These are phyloP conservation scores for Xestia xanthographa DNA, from an alignment of 2,888 invertebrate species.

Conservation along the genomic window DNA sequence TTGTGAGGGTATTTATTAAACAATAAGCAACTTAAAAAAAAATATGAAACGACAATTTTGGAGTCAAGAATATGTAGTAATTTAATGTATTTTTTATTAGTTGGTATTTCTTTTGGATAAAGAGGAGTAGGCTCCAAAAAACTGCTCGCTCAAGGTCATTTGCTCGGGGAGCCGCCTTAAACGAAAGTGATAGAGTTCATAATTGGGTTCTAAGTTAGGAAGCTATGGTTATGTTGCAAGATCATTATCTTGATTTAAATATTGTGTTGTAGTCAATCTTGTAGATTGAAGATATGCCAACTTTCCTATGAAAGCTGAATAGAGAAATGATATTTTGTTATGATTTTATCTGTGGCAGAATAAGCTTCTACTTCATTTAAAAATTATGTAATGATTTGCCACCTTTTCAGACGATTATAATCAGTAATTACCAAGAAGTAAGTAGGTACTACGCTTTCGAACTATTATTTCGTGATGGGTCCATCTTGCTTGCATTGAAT, in stretches of 20 bases:
- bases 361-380: conserved; percentile 14
- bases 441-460: neutral
- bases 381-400: neutral
- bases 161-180: no score
- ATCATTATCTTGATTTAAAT: conserved; percentile 57
- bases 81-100: no score
- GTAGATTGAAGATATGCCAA: conserved; percentile 36
- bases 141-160: no score
- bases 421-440: neutral
- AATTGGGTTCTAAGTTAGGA: neutral
- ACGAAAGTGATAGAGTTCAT: conserved; percentile 41
- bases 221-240: conserved; percentile 27
- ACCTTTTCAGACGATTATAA: neutral
- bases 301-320: conserved; percentile 21
- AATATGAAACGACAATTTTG: no score
- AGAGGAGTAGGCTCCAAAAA: no score
- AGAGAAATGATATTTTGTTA: conserved; percentile 22
- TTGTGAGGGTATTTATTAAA: no score
- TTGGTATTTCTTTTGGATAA: no score
- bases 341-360: conserved; percentile 26
- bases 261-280: conserved; percentile 46
- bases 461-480: neutral
- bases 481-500: neutral
- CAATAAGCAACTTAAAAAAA: no score
- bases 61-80: no score